These are phyloP conservation scores for Lycaena phlaeas DNA, from an alignment of 2,888 invertebrate species.

Conservation along the genomic window DNA sequence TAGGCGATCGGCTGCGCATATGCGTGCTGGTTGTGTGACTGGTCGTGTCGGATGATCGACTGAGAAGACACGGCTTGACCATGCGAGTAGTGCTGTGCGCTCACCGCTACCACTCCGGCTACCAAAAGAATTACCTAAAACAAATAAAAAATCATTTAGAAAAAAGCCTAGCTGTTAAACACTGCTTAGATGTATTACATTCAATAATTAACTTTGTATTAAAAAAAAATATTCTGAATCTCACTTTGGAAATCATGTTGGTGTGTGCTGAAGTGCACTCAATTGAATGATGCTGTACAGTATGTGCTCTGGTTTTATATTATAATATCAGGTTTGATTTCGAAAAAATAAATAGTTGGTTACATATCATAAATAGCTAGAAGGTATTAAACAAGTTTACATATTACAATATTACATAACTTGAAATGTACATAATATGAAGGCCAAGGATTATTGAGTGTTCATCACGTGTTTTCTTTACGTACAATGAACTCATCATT, in stretches of 20 bases:
- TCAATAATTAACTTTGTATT: too few species aligned
- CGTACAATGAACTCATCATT: too few species aligned
- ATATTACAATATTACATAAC: too few species aligned
- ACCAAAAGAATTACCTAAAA: constrained; percentile 16
- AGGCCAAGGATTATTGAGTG: too few species aligned
- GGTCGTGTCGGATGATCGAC: constrained; percentile 22
- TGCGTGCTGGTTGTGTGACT: constrained; percentile 16
- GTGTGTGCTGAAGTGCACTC: background rate
- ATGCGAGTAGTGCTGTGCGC: constrained; percentile 30
- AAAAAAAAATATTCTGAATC: constrained; percentile 15
- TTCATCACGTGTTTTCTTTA: too few species aligned
- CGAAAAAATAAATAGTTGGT: too few species aligned
- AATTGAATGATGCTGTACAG: constrained; percentile 4
- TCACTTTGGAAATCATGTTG: constrained; percentile 27
- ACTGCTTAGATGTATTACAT: too few species aligned
- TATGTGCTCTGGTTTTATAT: constrained; percentile 2
- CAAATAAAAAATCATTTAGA: background rate
- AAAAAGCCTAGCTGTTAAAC: too few species aligned
- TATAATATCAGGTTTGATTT: too few species aligned
- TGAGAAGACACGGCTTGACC: constrained; percentile 17
- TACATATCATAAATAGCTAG: too few species aligned
- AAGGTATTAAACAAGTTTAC: too few species aligned
- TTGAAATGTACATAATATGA: too few species aligned
- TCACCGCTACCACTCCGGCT: constrained; percentile 22
- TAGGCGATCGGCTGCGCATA: constrained; percentile 12